Evolutionary conservation across 2,113 vertebrate genomes (phyloP), one percentile per base, ranked within the genome.

Genomic region (Empidonax traillii): DNA sequence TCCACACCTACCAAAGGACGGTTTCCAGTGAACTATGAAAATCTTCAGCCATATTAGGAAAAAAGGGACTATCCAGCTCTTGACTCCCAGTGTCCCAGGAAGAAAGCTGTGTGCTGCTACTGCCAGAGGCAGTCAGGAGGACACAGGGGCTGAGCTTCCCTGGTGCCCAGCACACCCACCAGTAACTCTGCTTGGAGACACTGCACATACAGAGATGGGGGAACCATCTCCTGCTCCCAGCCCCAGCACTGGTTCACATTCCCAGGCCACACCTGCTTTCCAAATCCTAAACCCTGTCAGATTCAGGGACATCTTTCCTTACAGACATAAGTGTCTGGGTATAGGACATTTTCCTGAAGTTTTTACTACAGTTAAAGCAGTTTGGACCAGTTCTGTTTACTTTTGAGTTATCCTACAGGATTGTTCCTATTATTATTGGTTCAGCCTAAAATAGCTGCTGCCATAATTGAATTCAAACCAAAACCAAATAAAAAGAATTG

Each of bases 301-400:
- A 44, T 15, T 17, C 5, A 12, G 30, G 35, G 78, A 59, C 28
- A 18, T 3, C 4, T 47, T 35, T 44, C 39, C 47, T 53, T 49
- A 75, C 8, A 46, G 8, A 41, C 8, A 9, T 0, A 16, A 22
- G 6, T 62, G 8, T 41, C 37, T 66, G 0, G 0, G 2, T 16
- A 28, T 0, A 22, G 22, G 30, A 5, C 6, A 51, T 82, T 33
- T 14, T 22, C 53, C 21, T 62, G 1, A 39, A 8, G 10, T 30
- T 77, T 56, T 58, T 24, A 8, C 53, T 43, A 61, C 33, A 37
- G 6, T 41, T 63, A 63, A 41, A 63, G 27, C 27, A 41, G 61
- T 43, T 63, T 63, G 39, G 37, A 63, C 27, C 61, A 21, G 25
- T 30, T 43, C 61, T 63, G 39, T 43, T 30, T 35, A 35, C 27